A percentile compares a stretch with the other conserved stretches of the same genome.
Conservation (phyloP, 2,888 invertebrate genomes). For the Scaptomyza reducta region DNA sequence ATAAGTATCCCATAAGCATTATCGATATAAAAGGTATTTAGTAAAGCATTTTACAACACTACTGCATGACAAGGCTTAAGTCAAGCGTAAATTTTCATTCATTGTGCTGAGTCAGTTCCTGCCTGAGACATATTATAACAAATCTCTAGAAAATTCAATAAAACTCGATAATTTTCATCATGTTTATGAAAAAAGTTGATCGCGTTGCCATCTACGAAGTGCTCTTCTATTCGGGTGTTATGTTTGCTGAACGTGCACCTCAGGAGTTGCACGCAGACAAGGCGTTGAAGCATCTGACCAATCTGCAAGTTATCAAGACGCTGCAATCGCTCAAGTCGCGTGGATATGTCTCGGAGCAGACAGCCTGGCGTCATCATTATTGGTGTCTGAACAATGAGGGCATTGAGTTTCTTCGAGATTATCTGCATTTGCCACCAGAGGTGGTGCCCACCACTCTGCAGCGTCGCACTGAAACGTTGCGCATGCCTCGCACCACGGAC, state of each 20-base stretch:
- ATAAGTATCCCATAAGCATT: not conserved
- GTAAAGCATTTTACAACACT: constrained; percentile 13
- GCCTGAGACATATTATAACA: not conserved
- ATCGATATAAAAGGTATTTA: not conserved
- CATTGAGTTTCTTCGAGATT: constrained; percentile 34
- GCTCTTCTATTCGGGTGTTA: constrained; percentile 38
- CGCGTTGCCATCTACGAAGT: constrained; percentile 25
- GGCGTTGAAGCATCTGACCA: constrained; percentile 32
- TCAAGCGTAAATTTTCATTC: not conserved
- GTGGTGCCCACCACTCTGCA: not conserved
- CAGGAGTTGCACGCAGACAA: constrained; percentile 31
- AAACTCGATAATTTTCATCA: not conserved
- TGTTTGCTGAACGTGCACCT: constrained; percentile 32
- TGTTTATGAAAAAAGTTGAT: constrained; percentile 40
- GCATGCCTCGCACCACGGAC: constrained; percentile 28
- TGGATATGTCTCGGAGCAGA: constrained; percentile 40
- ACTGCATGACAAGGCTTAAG: not conserved
- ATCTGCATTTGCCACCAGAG: constrained; percentile 25
- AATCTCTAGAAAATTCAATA: not conserved
- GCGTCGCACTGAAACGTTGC: constrained; percentile 19
- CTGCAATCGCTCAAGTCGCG: constrained; percentile 39
- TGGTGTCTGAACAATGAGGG: constrained; percentile 48
- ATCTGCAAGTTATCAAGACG: constrained; percentile 43
- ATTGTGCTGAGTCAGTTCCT: not conserved
- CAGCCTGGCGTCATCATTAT: constrained; percentile 42